These are phyloP conservation scores for Apodemus speciosus DNA, from an alignment of 2,113 vertebrate species.

Conservation along the genomic window DNA sequence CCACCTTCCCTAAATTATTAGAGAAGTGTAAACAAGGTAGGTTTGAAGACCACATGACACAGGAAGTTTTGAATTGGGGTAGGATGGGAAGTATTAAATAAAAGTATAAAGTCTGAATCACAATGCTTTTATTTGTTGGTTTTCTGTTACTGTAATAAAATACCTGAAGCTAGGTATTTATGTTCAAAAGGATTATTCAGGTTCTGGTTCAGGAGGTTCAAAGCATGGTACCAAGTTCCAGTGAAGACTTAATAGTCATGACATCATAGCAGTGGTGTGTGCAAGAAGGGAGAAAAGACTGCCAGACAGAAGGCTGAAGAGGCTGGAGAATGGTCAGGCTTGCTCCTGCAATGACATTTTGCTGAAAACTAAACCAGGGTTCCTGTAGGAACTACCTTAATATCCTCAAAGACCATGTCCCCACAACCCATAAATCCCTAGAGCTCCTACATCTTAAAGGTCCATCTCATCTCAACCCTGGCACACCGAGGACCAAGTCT, in stretches of 20 bases:
- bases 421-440: not conserved
- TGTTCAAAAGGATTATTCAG: not conserved
- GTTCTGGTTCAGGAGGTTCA: not conserved
- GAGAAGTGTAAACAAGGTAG: not conserved
- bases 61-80: not conserved
- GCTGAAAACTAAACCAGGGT: not conserved
- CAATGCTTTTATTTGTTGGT: not conserved
- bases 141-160: not conserved
- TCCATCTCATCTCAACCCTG: too few species aligned
- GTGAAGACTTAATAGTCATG: not conserved
- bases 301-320: not conserved
- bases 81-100: not conserved
- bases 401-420: not conserved
- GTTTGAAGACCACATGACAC: not conserved
- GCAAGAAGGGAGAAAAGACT: not conserved
- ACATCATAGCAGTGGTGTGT: not conserved
- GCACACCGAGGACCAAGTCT: not conserved
- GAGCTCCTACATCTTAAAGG: not conserved
- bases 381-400: not conserved
- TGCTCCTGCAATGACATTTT: not conserved
- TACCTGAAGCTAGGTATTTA: not conserved
- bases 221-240: not conserved
- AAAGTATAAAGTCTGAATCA: not conserved
- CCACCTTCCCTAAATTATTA: not conserved
- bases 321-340: not conserved